Evolutionary conservation across 2,797 vertebrate species (phyloP).

Genomic region (Meriones psammophilus): DNA sequence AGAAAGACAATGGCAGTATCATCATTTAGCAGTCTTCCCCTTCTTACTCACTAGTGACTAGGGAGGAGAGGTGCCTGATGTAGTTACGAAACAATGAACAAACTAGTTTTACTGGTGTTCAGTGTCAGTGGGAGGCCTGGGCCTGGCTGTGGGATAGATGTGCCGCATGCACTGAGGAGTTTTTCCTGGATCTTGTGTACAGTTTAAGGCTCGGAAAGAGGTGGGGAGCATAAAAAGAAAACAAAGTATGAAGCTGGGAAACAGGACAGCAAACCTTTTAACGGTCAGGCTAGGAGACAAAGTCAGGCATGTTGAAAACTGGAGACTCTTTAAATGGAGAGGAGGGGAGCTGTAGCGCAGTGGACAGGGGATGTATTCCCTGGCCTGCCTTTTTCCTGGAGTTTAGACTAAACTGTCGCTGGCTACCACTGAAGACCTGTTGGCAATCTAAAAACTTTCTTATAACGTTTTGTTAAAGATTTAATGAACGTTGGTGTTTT

Average conservation of each 20-base stretch:
- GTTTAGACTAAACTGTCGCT: neutral
- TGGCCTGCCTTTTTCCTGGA: neutral
- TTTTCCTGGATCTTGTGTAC: neutral
- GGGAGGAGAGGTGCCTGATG: neutral
- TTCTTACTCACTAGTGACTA: neutral
- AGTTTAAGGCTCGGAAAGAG: neutral
- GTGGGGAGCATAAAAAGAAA: neutral
- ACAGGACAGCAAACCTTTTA: neutral
- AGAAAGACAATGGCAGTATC: neutral
- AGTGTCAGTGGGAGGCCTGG: neutral
- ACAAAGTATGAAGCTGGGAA: neutral
- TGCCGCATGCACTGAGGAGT: neutral
- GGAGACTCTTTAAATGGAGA: neutral
- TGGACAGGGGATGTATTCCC: neutral
- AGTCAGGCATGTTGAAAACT: too few species aligned
- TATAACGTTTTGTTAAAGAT: neutral
- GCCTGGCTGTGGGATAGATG: neutral
- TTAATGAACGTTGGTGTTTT: slow-evolving; percentile 25
- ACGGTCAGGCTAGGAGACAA: neutral
- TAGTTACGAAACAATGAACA: neutral
- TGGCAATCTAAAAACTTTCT: slow-evolving; percentile 17
- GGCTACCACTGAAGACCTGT: neutral
- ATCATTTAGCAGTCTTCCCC: neutral
- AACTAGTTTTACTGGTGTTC: neutral
- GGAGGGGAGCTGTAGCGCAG: neutral